Evolutionary conservation across 1,140 invertebrate genomes (phyloP), one percentile per base, ranked within the genome.

Genomic region (Pseudomyrmex pallidus): DNA sequence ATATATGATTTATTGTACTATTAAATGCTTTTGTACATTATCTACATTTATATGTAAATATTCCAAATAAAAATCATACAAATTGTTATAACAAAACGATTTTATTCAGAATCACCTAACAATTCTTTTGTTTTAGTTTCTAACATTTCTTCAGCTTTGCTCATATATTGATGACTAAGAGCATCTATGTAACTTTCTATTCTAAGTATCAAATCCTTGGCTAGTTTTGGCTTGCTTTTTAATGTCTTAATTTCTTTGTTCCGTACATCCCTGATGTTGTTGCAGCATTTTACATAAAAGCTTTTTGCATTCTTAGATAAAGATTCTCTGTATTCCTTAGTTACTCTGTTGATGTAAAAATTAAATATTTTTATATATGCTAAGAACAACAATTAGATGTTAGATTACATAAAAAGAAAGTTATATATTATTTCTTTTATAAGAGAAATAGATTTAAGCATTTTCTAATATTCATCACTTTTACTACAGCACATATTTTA

Each of bases 261-360:
- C 91, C 98, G 97, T 4, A 97, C 93, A 84, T 97, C 96, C 93
- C 96, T 96, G n/a, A 99, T 94, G 3, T 94, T 91, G 92, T 98
- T 97, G 89, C 97, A 96, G 83, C 96, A 97, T 93, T 97, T 98
- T 2, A 97, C 96, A 88, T 96, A 98, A 56, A 98, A 90, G 0
- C 94, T 92, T 94, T 98, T 99, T 0, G 98, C 98, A 95, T 96
- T 97, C 94, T 98, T 99, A 0, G 97, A 96, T 61, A 99, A 94
- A 62, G 95, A 95, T 94, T 99, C 98, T 89, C 98, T 95, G 91
- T 99, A 97, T 93, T 99, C 98, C 91, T 97, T 97, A 4, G 98
- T 99, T 0, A 99, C 96, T 94, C 97, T 97, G 88, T 70, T 10
- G 44, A 74, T 68, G n/a, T 50, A 66, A 17, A 73, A 50, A 82